phyloP scores from a whole-genome alignment of 2,113 vertebrate genomes.

The Mobula birostris region DNA sequence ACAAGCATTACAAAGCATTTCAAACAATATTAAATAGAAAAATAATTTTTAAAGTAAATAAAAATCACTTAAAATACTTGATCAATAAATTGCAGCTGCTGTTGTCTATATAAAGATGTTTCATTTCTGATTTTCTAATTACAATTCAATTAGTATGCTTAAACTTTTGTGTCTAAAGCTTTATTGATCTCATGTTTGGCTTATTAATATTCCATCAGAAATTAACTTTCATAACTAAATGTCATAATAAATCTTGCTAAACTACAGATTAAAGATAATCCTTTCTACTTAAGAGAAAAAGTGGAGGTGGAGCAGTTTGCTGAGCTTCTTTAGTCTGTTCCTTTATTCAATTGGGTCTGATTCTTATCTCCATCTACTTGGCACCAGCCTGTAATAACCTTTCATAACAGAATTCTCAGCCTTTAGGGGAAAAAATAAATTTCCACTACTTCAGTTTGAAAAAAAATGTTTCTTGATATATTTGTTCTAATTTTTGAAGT shows the following conservation, averaged over 20 bases:
- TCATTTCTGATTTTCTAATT: not conserved
- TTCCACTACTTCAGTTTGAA: not conserved
- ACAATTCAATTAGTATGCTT: not conserved
- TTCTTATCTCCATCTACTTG: not conserved
- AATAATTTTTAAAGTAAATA: no score
- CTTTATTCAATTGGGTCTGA: not conserved
- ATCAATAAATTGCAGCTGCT: not conserved
- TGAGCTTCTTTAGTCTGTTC: not conserved
- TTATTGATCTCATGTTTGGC: conserved; percentile 11
- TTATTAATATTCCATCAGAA: conserved; percentile 17
- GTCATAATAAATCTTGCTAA: not conserved
- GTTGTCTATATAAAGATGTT: not conserved
- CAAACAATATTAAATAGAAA: no score
- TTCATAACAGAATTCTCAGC: not conserved
- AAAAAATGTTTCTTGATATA: not conserved
- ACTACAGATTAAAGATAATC: not conserved
- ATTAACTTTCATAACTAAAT: no score
- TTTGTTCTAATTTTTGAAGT: not conserved
- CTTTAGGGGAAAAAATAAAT: not conserved
- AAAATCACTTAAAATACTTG: no score
- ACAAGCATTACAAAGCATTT: no score
- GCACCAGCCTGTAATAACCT: not conserved
- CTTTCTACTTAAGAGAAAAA: no score
- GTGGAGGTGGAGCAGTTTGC: not conserved
- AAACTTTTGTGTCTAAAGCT: not conserved